A percentile compares a stretch with the other conserved stretches of the same genome.
phyloP scores from a whole-genome alignment of 2,888 invertebrate species.

The Lasioglossum pauxillum region DNA sequence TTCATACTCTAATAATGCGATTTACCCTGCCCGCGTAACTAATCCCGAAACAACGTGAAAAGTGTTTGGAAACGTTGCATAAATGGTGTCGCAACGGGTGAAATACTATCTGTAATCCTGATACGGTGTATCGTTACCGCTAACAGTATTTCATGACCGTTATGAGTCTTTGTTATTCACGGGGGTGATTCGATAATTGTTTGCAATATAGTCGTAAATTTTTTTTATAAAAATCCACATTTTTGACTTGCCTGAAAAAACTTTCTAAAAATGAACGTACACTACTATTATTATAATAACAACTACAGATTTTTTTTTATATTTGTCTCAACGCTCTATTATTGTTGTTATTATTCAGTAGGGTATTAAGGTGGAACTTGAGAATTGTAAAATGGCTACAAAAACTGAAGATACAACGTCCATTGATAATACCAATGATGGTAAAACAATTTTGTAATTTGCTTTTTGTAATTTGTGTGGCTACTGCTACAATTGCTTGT shows the following conservation, averaged over 20 bases:
- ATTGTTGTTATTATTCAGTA: constrained; percentile 28
- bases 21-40: constrained; percentile 28
- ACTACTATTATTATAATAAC: constrained; percentile 1
- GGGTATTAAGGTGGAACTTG: constrained; percentile 60
- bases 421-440: constrained; percentile 81
- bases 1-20: constrained; percentile 37
- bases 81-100: constrained; percentile 43
- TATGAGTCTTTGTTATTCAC: constrained; percentile 10
- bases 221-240: neutral
- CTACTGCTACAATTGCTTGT: neutral
- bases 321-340: neutral
- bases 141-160: constrained; percentile 5
- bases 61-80: constrained; percentile 22
- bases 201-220: neutral
- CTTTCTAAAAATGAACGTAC: neutral
- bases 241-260: neutral
- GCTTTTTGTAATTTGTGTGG: neutral
- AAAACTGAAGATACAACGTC: constrained; percentile 81
- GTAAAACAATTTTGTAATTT: constrained; percentile 63
- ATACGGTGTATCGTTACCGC: constrained; percentile 29
- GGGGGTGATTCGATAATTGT: neutral
- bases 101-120: constrained; percentile 37
- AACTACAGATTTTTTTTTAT: neutral
- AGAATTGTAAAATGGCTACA: constrained; percentile 77
- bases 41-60: constrained; percentile 9